Percentiles rank a stretch among this genome's conserved stretches.
Conservation (phyloP, 2,888 invertebrate genomes). For the Maniola hyperantus region DNA sequence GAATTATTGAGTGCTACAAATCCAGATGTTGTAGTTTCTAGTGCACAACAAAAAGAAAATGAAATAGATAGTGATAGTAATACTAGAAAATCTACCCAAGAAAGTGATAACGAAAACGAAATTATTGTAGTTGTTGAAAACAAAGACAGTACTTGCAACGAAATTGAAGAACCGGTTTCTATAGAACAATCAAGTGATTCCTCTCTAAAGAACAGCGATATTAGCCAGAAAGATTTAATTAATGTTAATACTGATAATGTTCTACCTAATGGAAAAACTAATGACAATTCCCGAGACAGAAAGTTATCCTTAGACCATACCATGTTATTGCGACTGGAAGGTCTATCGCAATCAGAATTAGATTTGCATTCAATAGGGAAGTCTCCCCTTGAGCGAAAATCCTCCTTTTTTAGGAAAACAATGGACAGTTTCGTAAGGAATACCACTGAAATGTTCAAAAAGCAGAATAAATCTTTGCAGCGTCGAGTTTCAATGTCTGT, state of each 20-base stretch:
- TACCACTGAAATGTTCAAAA: slow-evolving; percentile 71
- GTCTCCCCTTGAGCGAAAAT: slow-evolving; percentile 70
- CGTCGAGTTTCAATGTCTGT: slow-evolving; percentile 66
- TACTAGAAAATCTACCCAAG: slow-evolving; percentile 26
- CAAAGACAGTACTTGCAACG: slow-evolving; percentile 1
- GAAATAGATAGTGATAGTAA: slow-evolving; percentile 26
- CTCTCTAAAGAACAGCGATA: slow-evolving; percentile 1
- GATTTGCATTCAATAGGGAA: slow-evolving; percentile 73
- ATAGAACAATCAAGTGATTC: neutral
- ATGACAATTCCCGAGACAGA: slow-evolving; percentile 49
- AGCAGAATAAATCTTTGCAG: slow-evolving; percentile 51
- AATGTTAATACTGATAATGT: slow-evolving; percentile 15
- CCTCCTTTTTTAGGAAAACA: slow-evolving; percentile 74
- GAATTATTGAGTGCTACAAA: slow-evolving; percentile 60
- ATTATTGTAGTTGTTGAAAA: slow-evolving; percentile 1
- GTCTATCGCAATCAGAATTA: slow-evolving; percentile 71
- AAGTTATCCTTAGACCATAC: slow-evolving; percentile 73
- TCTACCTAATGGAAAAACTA: slow-evolving; percentile 24
- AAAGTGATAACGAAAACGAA: slow-evolving; percentile 33
- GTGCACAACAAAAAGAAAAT: slow-evolving; percentile 32
- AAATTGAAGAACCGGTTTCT: neutral
- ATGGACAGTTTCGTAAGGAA: slow-evolving; percentile 75
- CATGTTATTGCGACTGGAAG: slow-evolving; percentile 59
- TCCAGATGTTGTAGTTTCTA: slow-evolving; percentile 47
- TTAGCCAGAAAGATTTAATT: slow-evolving; percentile 11